Evolutionary conservation across 1,140 invertebrate species (phyloP).

Genomic region (Trachelipus rathkii): DNA sequence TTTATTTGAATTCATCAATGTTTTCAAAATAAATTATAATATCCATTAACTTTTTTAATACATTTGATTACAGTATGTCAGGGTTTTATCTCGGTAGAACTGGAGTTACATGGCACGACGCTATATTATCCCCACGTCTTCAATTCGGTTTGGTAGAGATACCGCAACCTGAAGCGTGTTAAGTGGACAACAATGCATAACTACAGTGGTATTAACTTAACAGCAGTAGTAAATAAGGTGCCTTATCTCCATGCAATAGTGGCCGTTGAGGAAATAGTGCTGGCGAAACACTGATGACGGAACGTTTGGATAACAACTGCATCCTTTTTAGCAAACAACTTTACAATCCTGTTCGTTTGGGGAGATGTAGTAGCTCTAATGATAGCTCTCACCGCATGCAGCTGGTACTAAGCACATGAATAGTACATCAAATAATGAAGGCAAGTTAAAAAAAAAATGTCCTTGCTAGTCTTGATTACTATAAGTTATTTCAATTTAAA

Average conservation of each 20-base stretch:
- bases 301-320: conserved; percentile 64
- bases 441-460: not conserved
- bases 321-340: conserved; percentile 85
- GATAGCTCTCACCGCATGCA: conserved; percentile 33
- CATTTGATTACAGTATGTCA: conserved; percentile 25
- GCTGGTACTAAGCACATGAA: conserved; percentile 1
- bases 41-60: too few species aligned
- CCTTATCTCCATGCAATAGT: too few species aligned
- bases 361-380: conserved; percentile 53
- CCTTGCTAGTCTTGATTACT: not conserved
- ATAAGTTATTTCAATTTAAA: too few species aligned
- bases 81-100: too few species aligned
- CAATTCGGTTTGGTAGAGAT: conserved; percentile 42
- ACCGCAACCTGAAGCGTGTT: conserved; percentile 47
- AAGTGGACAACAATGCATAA: conserved; percentile 7
- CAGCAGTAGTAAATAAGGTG: conserved; percentile 23
- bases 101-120: too few species aligned
- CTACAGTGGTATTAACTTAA: not conserved
- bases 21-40: too few species aligned
- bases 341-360: conserved; percentile 87
- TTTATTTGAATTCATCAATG: too few species aligned
- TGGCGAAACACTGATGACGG: conserved; percentile 27
- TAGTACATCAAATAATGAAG: not conserved
- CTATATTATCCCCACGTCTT: too few species aligned
- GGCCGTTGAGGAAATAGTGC: conserved; percentile 21